A percentile compares a stretch with the other conserved stretches of the same genome.
phyloP scores from a whole-genome alignment of 2,113 vertebrate genomes.

The Lasiurus borealis region DNA sequence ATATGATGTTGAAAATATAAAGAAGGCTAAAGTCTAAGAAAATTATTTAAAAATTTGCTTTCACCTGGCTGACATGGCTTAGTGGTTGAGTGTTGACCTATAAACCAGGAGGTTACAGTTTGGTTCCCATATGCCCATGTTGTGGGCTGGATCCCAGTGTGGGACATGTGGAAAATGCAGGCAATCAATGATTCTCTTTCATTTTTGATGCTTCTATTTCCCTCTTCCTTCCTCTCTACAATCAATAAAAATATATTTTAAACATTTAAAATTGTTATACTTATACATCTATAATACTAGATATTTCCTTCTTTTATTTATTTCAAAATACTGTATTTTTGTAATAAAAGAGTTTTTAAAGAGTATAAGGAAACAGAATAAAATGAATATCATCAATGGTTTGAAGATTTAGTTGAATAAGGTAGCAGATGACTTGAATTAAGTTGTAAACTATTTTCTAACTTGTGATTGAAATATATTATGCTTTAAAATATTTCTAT shows the following conservation, averaged over 20 bases:
- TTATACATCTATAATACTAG: not conserved
- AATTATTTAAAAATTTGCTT: not conserved
- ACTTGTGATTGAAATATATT: not conserved
- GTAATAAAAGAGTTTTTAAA: not conserved
- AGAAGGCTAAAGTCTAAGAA: not conserved
- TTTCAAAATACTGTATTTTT: not conserved
- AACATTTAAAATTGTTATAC: not conserved
- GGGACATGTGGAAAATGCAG: too few species aligned
- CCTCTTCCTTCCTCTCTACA: too few species aligned
- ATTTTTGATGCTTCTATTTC: too few species aligned
- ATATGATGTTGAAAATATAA: not conserved
- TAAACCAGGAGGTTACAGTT: too few species aligned
- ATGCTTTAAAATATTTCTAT: not conserved
- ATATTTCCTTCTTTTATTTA: not conserved
- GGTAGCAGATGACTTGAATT: not conserved
- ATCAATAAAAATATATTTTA: too few species aligned
- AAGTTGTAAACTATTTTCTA: not conserved
- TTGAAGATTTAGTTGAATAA: not conserved
- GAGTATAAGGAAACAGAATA: not conserved
- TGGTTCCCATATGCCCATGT: too few species aligned
- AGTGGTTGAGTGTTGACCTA: too few species aligned
- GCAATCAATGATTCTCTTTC: too few species aligned
- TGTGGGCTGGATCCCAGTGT: too few species aligned
- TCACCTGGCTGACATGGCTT: not conserved
- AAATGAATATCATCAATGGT: not conserved